Evolutionary conservation across 2,797 vertebrate species (phyloP), one percentile per base, ranked within the genome.

Genomic region (Perodicticus potto): DNA sequence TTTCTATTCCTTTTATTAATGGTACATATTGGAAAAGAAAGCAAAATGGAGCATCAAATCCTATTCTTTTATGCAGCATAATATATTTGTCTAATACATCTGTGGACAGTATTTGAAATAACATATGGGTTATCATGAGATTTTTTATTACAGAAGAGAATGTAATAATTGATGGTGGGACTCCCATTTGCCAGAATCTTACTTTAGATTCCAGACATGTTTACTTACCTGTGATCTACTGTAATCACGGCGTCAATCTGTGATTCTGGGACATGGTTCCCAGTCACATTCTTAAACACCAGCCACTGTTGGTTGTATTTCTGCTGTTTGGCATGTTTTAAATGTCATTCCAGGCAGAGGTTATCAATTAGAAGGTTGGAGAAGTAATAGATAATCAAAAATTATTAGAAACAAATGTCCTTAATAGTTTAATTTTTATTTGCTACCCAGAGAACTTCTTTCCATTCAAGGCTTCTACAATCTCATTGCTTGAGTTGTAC

Each of bases 371-470:
- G 9, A 86, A 22, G 8, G 2, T 11, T 88, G 3, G 29, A 74
- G 49, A 77, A 83, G 81, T 43, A 82, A 82, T 67, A 77, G 45
- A 19, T 65, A 45, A 40, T 70, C 17, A 23, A 88, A 89, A 90
- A 4, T 0, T 4, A 4, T 70, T 23, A 7, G 32, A n/a, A 55
- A n/a, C 2, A 73, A 11, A 55, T 65, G 69, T 10, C 19, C 45
- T 92, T 86, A 63, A n/a, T 59, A 72, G 23, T 59, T 88, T 23
- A 19, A 69, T 20, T 89, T 93, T 91, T 67, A 63, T 77, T 91
- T 85, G 23, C 12, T 23, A 73, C 2, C 6, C 83, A 53, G 9
- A 89, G 12, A 61, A 87, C 72, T 43, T 80, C 22, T 61, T 69
- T 72, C 7, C 43, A 49, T n/a, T 84, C 7, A 37, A 12, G 32